Evolutionary conservation across 2,797 vertebrate species (phyloP), one percentile per base, ranked within the genome.

Genomic region (Moxostoma hubbsi): DNA sequence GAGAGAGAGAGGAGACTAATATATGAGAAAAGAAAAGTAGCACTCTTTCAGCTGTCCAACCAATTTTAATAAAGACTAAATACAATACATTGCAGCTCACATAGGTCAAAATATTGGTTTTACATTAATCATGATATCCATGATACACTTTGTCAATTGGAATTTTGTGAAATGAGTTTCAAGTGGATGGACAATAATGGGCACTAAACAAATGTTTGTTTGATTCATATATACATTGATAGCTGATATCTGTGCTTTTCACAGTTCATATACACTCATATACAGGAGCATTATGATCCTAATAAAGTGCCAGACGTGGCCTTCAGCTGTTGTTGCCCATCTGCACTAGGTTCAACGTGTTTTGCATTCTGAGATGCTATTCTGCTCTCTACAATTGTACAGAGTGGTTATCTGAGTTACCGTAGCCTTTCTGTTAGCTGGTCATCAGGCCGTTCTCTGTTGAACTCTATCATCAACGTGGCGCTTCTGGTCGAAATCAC

Each of bases 91-190:
- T 64, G 63, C 15, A 70, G 13, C 43, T 9, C 15, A 12, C 62
- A 64, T 58, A 46, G 76, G 59, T 78, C 67, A 63, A 36, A 8
- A 16, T 55, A 71, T 78, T 18, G 58, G 59, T 78, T 78, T 64
- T 63, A 78, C 71, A 78, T 78, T 24, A 78, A 71, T 78, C 76
- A 71, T 55, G 76, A 78, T 67, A 71, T 36, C 50, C 49, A 54
- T 78, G 71, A 78, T 78, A 63, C 58, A 67, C 76, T 71, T 2
- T 43, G 54, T 78, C 67, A 63, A 63, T 63, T 63, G 67, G 58
- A 55, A 63, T 68, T 55, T 54, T 67, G 50, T 70, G 57, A 77
- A 15, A 71, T 15, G 50, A 64, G 59, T 43, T 61, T 50, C 6
- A 10, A 49, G 43, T 5, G 4, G 43, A 71, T 6, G 24, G 66